These are phyloP conservation scores for Arctocebus calabarensis DNA, from an alignment of 2,797 vertebrate genomes.

Conservation along the genomic window DNA sequence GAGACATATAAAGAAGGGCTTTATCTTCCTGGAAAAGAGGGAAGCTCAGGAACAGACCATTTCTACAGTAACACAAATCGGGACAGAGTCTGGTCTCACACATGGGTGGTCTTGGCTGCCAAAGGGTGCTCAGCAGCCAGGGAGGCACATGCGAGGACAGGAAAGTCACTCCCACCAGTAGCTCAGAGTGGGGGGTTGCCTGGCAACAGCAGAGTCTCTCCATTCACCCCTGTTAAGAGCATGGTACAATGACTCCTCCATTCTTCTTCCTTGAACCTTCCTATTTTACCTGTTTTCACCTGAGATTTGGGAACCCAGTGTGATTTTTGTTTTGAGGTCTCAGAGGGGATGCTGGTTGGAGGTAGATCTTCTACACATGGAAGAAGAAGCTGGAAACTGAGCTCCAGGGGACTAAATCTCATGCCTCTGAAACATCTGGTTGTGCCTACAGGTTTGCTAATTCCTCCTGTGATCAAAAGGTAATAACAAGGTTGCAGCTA, in stretches of 20 bases:
- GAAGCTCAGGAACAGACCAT: neutral
- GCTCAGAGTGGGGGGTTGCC: constrained; percentile 39
- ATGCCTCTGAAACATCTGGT: neutral
- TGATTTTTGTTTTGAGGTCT: neutral
- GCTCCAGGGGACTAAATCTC: neutral
- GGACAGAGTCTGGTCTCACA: neutral
- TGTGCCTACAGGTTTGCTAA: neutral
- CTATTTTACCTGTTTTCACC: constrained; percentile 37
- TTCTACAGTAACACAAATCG: neutral
- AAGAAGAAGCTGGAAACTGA: neutral
- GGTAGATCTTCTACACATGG: neutral
- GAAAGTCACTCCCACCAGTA: constrained; percentile 30
- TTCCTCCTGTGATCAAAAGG: neutral
- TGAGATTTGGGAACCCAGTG: neutral
- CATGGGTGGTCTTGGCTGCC: neutral
- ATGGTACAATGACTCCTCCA: neutral
- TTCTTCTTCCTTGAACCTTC: neutral
- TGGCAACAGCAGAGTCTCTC: constrained; percentile 55
- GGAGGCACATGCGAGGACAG: constrained; percentile 2
- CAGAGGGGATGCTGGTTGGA: neutral
- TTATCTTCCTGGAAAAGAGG: neutral
- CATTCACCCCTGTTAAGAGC: neutral
- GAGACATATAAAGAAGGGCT: neutral
- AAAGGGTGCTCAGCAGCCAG: neutral
- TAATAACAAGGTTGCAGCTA: neutral